phyloP scores from a whole-genome alignment of 2,888 invertebrate genomes.

The Tyria jacobaeae region DNA sequence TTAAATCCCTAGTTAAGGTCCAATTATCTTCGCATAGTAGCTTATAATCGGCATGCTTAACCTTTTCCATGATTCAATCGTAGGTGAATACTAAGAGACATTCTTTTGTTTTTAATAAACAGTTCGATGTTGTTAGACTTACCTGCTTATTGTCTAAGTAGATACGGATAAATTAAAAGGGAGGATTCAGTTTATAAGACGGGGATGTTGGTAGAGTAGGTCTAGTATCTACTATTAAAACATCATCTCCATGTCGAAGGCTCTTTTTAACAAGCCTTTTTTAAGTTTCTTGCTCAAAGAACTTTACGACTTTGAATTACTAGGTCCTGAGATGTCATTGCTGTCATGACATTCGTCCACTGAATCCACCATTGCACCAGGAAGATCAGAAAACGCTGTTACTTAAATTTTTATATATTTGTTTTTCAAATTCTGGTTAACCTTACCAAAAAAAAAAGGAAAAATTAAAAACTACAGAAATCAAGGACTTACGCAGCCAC shows the following conservation, averaged over 20 bases:
- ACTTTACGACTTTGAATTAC: constrained; percentile 7
- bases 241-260: neutral
- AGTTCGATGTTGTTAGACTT: neutral
- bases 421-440: too few species aligned
- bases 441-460: neutral
- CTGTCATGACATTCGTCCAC: constrained; percentile 1
- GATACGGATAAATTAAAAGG: neutral
- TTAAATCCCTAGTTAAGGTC: too few species aligned
- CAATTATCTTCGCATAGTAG: too few species aligned
- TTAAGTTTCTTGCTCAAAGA: neutral
- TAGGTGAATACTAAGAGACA: too few species aligned
- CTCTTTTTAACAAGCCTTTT: neutral
- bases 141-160: neutral
- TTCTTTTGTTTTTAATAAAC: too few species aligned
- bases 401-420: neutral
- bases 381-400: constrained; percentile 1
- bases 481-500: constrained; percentile 54
- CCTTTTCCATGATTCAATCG: too few species aligned
- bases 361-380: neutral
- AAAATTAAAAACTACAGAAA: neutral
- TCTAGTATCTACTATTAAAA: neutral
- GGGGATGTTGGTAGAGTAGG: neutral
- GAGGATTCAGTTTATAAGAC: neutral
- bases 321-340: neutral
- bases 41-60: too few species aligned